Base-by-base conservation (phyloP, 1,140 invertebrate genomes). In the Muscidifurax raptorellus region DNA sequence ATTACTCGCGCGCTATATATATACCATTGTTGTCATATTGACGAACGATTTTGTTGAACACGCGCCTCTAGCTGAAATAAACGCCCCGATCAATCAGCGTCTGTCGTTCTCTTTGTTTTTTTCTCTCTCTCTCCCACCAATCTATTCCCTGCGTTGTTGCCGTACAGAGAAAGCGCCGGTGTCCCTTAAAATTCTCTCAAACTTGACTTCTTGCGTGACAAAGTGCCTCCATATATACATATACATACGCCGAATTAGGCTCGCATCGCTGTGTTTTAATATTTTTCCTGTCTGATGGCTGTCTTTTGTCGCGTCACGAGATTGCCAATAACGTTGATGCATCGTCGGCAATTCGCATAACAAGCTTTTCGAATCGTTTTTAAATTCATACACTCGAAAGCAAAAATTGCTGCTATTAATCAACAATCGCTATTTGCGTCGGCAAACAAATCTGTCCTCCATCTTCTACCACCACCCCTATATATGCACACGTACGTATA, bases 1-100 rank as follows among this genome's bases (percentile, higher is more conserved):
- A 74, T 79, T 84, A 80, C 40, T 64, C 30, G 25, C 30, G 22
- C 36, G 36, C 28, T 44, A 36, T n/a, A n/a, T 52, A 44, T 18
- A n/a, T 59, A 25, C 44, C 28, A 79, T 80, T 80, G 83, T 84
- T 84, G 28, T 74, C 66, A 74, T 66, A 80, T 84, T 84, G 77
- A 84, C 69, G 36, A 80, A 80, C 27, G 44, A 72, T 79, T 84
- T 52, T 12, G 44, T 76, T 59, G 59, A 36, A 72, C 30, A 59
- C 25, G 25, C 2, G 44, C n/a, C 5, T n/a, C 52, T 78, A 22
- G 30, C 40, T 77, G 30, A 67, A 77, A 77, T 77, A 83, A 77
- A 52, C 64, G 66, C 27, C 44, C 44, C 44, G 66, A 84, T 84
- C 77, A 67, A 80, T 84, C 83, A 80, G 67, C 27, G 25, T 9